phyloP scores from a whole-genome alignment of 2,113 vertebrate species.

The Scomber japonicus region DNA sequence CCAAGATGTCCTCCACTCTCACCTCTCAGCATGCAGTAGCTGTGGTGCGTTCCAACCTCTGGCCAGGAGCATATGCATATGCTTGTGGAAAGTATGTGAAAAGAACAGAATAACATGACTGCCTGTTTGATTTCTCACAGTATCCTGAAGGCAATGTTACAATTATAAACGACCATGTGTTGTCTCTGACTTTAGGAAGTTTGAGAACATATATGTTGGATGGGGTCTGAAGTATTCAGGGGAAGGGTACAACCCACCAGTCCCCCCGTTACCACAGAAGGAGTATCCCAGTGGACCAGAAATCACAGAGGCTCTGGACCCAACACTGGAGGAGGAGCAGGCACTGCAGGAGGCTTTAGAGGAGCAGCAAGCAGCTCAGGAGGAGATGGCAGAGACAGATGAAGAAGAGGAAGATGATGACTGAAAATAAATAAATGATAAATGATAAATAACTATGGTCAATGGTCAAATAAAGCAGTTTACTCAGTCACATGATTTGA shows the following conservation, averaged over 20 bases:
- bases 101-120: background rate
- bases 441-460: background rate
- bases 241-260: slow-evolving; percentile 82
- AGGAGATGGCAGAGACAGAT: slow-evolving; percentile 84
- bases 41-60: slow-evolving; percentile 91
- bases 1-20: slow-evolving; percentile 86
- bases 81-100: slow-evolving; percentile 88
- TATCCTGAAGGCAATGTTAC: background rate
- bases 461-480: slow-evolving; percentile 36
- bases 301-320: slow-evolving; percentile 88
- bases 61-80: slow-evolving; percentile 93
- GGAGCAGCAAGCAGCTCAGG: slow-evolving; percentile 77
- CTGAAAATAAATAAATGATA: slow-evolving; percentile 6
- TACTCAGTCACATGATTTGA: background rate
- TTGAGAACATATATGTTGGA: slow-evolving; percentile 94
- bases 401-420: slow-evolving; percentile 86
- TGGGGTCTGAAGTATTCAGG: slow-evolving; percentile 93
- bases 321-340: slow-evolving; percentile 89
- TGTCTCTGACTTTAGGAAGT: slow-evolving; percentile 70
- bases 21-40: slow-evolving; percentile 89
- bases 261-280: slow-evolving; percentile 77
- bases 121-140: background rate
- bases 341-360: slow-evolving; percentile 84
- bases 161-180: background rate
- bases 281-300: slow-evolving; percentile 89